Evolutionary conservation across 2,113 vertebrate species (phyloP).

Genomic region (Tragelaphus strepsiceros): DNA sequence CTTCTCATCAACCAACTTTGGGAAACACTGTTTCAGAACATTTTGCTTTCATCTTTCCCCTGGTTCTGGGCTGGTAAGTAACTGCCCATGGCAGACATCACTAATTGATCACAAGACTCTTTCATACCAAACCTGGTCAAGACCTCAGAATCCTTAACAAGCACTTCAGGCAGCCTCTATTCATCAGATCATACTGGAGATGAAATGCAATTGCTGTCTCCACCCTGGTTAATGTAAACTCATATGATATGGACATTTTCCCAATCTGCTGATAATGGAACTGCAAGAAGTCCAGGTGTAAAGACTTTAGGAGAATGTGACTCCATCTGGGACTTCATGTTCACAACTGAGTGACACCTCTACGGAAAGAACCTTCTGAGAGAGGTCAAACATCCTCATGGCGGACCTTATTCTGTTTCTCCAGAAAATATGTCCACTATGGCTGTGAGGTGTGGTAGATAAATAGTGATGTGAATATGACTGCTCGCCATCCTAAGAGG

Average conservation of each 20-base stretch:
- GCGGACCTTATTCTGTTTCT: not conserved
- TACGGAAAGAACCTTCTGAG: not conserved
- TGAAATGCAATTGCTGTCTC: not conserved
- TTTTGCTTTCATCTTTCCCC: slow-evolving; percentile 50
- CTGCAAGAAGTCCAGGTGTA: not conserved
- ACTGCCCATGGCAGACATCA: slow-evolving; percentile 52
- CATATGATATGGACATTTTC: not conserved
- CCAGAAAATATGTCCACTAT: not conserved
- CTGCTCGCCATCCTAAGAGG: not conserved
- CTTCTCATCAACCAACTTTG: slow-evolving; percentile 36
- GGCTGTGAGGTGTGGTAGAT: not conserved
- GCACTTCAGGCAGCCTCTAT: not conserved
- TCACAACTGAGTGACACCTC: not conserved
- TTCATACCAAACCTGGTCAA: slow-evolving; percentile 8
- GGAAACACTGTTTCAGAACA: slow-evolving; percentile 49
- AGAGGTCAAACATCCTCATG: not conserved
- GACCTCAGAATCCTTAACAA: slow-evolving; percentile 2
- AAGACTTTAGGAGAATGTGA: not conserved
- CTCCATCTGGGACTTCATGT: not conserved
- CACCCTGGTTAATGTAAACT: not conserved
- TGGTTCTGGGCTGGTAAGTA: slow-evolving; percentile 19
- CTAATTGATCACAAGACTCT: slow-evolving; percentile 66
- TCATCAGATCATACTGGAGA: not conserved
- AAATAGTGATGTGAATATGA: not conserved
- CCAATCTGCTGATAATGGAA: not conserved